Evolutionary conservation across 2,888 invertebrate genomes (phyloP), one percentile per base, ranked within the genome.

Genomic region (Agelastica alni): DNA sequence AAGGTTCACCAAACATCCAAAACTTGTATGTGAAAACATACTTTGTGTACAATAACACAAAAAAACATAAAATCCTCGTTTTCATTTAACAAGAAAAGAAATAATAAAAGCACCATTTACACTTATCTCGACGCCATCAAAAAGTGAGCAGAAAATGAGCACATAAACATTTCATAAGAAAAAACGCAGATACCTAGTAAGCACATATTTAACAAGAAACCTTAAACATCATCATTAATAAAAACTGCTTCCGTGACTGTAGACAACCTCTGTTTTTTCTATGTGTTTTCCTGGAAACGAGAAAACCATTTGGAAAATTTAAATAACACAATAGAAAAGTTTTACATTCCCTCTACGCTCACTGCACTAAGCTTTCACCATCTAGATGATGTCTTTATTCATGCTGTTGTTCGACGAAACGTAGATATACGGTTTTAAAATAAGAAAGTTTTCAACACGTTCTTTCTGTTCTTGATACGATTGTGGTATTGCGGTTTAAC

Each of bases 231-330:
- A 37, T 37, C 37, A 37, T 37, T 37, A 20, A 37, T 37, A 37
- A 37, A 37, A 37, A 39, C 37, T 12, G 18, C 37, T 12, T 10
- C 10, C 20, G 18, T 39, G 20, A 22, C 17, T 12, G 12, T 39
- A 20, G 20, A 20, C 20, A 20, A 37, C 4, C 37, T 37, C 37
- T 37, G 32, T 31, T 45, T 46, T n/a, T 20, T 18, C 32, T 46
- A 17, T 14, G 13, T 22, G 45, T 18, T 46, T 36, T 36, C 36
- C 22, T 22, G 36, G 14, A 46, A 26, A 46, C 36, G 22, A 36
- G 36, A 46, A 43, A 43, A 22, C 46, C 46, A 46, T 46, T 46
- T 46, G 46, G 46, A 36, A 36, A 46, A 46, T 46, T 46, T 17
- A 20, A 46, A 20, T 46, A 32, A 46, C 46, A 46, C 46, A 46